Evolutionary conservation across 2,113 vertebrate species (phyloP).

Genomic region (Etheostoma cragini): DNA sequence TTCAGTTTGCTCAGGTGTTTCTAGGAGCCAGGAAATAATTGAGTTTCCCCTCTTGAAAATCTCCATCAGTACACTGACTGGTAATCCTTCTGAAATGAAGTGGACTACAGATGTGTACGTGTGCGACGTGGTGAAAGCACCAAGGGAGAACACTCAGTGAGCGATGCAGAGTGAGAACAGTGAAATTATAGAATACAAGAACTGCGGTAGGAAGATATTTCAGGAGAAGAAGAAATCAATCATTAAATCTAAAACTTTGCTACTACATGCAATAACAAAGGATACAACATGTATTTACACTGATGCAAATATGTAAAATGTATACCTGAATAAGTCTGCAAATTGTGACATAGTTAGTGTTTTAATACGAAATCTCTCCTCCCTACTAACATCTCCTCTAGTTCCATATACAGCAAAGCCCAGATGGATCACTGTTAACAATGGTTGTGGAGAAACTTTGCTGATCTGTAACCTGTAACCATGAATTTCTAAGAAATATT

Average conservation of each 20-base stretch:
- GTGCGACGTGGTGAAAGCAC: conserved; percentile 25
- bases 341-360: not conserved
- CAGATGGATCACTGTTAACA: conserved; percentile 19
- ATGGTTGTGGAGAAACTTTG: conserved; percentile 16
- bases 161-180: conserved; percentile 8
- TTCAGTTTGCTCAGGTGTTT: conserved; percentile 79
- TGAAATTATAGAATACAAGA: conserved; percentile 39
- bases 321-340: not conserved
- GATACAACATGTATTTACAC: not conserved
- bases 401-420: not conserved
- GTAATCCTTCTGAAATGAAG: conserved; percentile 79
- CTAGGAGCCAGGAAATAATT: conserved; percentile 77
- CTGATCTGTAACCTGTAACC: conserved; percentile 10
- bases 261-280: not conserved
- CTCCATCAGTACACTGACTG: conserved; percentile 56
- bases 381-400: not conserved
- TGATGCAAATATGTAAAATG: not conserved
- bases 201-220: conserved; percentile 9
- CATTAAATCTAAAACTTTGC: not conserved
- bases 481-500: conserved; percentile 7
- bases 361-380: not conserved
- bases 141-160: conserved; percentile 13
- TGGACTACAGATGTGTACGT: conserved; percentile 52
- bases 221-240: conserved; percentile 9
- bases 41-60: conserved; percentile 72